Evolutionary conservation across 2,113 vertebrate genomes (phyloP).

Genomic region (Sapayoa aenigma): DNA sequence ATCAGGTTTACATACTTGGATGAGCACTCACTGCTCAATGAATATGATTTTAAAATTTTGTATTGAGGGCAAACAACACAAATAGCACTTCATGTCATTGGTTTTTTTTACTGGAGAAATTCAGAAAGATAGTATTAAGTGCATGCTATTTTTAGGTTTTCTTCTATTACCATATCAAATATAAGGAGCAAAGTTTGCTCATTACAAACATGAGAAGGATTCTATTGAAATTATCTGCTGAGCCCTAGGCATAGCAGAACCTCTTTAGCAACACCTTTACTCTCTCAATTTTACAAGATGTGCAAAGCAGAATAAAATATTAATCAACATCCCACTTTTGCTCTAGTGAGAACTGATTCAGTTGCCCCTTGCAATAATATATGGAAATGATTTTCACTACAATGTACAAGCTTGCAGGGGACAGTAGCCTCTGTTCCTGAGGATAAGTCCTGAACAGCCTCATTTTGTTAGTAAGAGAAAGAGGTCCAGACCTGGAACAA

Average conservation of each 20-base stretch:
- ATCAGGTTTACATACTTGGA: neutral
- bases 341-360: neutral
- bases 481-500: neutral
- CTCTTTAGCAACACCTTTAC: neutral
- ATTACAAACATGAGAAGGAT: neutral
- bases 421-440: neutral
- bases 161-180: neutral
- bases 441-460: neutral
- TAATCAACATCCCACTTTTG: neutral
- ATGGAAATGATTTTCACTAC: neutral
- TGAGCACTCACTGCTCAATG: neutral
- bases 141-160: neutral
- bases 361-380: neutral
- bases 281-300: neutral
- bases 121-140: neutral
- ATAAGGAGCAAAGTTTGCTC: neutral
- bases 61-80: neutral
- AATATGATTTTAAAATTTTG: neutral
- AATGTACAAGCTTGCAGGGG: fast-evolving
- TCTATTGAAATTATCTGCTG: neutral
- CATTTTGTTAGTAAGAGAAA: neutral
- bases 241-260: neutral
- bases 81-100: neutral
- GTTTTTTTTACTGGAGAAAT: neutral
- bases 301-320: neutral